Evolutionary conservation across 2,113 vertebrate species (phyloP).

Genomic region (Hyla sarda): DNA sequence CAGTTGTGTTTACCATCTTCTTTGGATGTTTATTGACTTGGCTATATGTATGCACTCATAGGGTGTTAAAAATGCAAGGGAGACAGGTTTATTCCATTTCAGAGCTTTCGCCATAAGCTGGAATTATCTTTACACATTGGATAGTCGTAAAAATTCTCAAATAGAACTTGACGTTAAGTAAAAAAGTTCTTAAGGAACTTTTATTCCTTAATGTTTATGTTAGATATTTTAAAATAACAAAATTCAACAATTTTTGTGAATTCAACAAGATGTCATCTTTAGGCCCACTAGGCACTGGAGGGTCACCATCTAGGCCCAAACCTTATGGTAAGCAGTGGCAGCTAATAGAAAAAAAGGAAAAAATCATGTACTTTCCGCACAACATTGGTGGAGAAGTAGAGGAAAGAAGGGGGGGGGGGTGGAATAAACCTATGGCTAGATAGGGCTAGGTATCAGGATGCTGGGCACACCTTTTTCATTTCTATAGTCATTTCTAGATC

Average conservation of each 20-base stretch:
- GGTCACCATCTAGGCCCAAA: too few relatives aligned
- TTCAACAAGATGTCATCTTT: background rate
- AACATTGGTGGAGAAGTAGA: too few relatives aligned
- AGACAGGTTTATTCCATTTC: constrained; percentile 42
- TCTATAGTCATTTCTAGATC: too few relatives aligned
- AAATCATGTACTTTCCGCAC: too few relatives aligned
- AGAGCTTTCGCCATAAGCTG: constrained; percentile 20
- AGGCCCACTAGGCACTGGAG: too few relatives aligned
- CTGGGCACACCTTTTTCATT: too few relatives aligned
- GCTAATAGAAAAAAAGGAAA: too few relatives aligned
- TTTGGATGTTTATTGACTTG: constrained; percentile 43
- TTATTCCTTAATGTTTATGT: background rate
- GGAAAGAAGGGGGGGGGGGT: too few relatives aligned
- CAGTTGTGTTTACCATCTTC: constrained; percentile 44
- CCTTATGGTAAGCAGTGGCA: too few relatives aligned
- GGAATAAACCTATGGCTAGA: too few relatives aligned
- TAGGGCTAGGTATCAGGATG: too few relatives aligned
- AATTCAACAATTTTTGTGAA: background rate
- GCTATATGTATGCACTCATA: constrained; percentile 28
- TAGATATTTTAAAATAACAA: background rate
- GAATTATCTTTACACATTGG: constrained; percentile 34
- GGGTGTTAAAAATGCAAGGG: constrained; percentile 39
- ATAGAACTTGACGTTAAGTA: constrained; percentile 14
- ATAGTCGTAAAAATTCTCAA: constrained; percentile 18
- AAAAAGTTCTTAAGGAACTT: background rate